Evolutionary conservation across 2,113 vertebrate species (phyloP), one percentile per base, ranked within the genome.

Genomic region (Progne subis): DNA sequence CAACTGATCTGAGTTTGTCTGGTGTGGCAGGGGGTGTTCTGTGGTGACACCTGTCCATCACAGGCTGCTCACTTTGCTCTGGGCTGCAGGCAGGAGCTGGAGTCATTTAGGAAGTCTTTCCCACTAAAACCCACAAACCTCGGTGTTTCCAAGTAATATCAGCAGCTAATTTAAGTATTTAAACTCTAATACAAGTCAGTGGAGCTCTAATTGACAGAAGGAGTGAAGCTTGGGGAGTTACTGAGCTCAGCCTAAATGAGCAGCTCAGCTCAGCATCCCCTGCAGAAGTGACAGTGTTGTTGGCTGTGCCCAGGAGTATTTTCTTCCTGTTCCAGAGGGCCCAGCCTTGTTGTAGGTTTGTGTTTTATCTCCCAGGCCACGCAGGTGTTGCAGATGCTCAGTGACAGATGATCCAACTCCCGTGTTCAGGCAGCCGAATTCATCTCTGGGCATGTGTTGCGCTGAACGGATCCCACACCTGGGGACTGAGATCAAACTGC

Each of bases 21-120:
- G 18, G 11, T 25, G 68, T n/a, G 69, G 71, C 4, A 0, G n/a
- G 56, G n/a, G 17, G 21, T 3, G 8, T 43, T 50, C 41, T 8
- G 1, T 55, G 68, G 20, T 52, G 70, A 43, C 56, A 67, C 32
- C 29, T 4, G 0, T 46, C 75, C 2, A 0, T 13, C 6, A 1
- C 2, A 0, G 46, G 28, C 32, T 49, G 71, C 14, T 64, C 19
- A 1, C 10, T 25, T 46, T 14, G 32, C 39, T 53, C 53, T 49
- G 39, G 65, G 34, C 46, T 34, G 32, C 71, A 60, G n/a, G 41
- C 57, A 50, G 53, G 37, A 83, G 25, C 67, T 59, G 59, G 14
- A 81, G 70, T 17, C 37, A 29, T 6, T 9, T 60, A n/a, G 21
- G 72, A 88, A 8, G 3, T 21, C 17, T 88, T 56, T 19, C n/a